Percentiles rank a stretch among this genome's conserved stretches.
Evolutionary conservation across 2,113 vertebrate genomes (phyloP).

Genomic region (Dendrocopos noguchii): DNA sequence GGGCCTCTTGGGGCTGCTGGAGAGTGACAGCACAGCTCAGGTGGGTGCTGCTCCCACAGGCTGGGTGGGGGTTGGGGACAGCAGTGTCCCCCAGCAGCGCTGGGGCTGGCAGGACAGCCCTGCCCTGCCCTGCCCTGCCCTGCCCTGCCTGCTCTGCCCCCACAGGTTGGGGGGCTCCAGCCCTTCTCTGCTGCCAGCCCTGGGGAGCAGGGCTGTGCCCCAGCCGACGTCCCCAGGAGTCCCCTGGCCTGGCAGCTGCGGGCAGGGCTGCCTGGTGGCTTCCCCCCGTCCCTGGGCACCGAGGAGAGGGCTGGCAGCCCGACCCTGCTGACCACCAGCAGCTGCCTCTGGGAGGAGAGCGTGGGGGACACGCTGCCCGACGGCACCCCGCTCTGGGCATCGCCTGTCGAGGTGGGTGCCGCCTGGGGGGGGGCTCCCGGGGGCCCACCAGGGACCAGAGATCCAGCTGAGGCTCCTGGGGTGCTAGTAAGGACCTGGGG

Average conservation of each 20-base stretch:
- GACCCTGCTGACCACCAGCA: not conserved
- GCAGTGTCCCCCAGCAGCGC: not conserved
- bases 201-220: not conserved
- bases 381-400: slow-evolving; percentile 9
- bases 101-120: not conserved
- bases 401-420: not conserved
- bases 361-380: not conserved
- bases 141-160: not conserved
- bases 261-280: not conserved
- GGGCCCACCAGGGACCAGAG: not conserved
- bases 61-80: not conserved
- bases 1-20: slow-evolving; percentile 5
- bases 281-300: not conserved
- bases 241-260: not conserved
- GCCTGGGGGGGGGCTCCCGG: not conserved
- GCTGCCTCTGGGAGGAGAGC: slow-evolving; percentile 16
- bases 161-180: not conserved
- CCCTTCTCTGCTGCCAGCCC: not conserved
- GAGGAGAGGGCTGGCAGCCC: not conserved
- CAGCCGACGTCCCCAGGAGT: not conserved
- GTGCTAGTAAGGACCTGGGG: not conserved
- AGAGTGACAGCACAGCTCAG: not conserved
- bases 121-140: not conserved
- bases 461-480: not conserved
- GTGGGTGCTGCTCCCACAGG: not conserved